These are phyloP conservation scores for Phaonia tiefii DNA, from an alignment of 2,888 invertebrate species.

Conservation along the genomic window DNA sequence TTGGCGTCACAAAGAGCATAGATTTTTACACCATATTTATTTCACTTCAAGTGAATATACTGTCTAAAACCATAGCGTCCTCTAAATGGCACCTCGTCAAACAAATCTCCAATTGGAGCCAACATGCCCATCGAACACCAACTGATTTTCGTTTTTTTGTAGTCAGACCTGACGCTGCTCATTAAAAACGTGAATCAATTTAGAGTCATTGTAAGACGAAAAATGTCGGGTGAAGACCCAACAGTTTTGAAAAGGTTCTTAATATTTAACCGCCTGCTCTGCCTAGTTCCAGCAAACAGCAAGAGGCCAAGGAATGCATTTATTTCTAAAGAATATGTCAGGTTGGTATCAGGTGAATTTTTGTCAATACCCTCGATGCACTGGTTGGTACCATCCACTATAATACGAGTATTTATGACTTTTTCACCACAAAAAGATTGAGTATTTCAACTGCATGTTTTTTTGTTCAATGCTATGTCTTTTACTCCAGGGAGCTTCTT, in stretches of 20 bases:
- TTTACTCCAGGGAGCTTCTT: too few relatives aligned
- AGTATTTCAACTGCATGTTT: conserved; percentile 4
- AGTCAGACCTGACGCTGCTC: conserved; percentile 52
- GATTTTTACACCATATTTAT: conserved; percentile 70
- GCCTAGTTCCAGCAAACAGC: conserved; percentile 58
- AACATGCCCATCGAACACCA: too few relatives aligned
- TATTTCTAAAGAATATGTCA: conserved; percentile 55
- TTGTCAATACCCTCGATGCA: too few relatives aligned
- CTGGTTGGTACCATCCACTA: conserved; percentile 14
- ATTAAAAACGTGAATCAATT: conserved; percentile 54
- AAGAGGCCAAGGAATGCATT: conserved; percentile 56
- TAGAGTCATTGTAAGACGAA: too few relatives aligned
- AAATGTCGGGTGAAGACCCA: too few relatives aligned
- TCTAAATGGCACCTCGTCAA: conserved; percentile 48
- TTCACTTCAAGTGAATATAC: conserved; percentile 69
- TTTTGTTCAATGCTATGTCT: too few relatives aligned
- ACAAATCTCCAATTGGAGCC: conserved; percentile 48
- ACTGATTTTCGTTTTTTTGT: conserved; percentile 36
- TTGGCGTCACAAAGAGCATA: too few relatives aligned
- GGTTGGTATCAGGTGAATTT: too few relatives aligned
- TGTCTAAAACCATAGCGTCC: conserved; percentile 51
- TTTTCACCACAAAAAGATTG: conserved; percentile 3
- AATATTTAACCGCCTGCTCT: conserved; percentile 55
- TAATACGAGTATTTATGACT: conserved; percentile 14
- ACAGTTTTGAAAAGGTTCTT: conserved; percentile 56